Evolutionary conservation across 2,797 vertebrate species (phyloP).

Genomic region (Chromobotia macracanthus): DNA sequence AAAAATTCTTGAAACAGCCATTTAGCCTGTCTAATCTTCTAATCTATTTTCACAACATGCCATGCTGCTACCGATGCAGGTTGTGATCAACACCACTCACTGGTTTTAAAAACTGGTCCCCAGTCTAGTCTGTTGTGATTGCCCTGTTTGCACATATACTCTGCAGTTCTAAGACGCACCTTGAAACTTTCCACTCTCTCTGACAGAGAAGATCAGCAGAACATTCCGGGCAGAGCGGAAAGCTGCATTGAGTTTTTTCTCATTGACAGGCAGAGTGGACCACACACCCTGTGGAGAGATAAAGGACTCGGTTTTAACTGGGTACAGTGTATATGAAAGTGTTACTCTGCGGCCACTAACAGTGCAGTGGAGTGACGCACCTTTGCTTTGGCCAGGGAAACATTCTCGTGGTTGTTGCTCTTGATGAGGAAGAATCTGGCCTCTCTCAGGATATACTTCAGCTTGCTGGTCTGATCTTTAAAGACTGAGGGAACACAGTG

Average conservation of each 20-base stretch:
- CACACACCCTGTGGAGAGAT: slow-evolving; percentile 86
- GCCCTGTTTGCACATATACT: no score
- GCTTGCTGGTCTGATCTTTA: slow-evolving; percentile 90
- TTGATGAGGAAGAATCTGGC: slow-evolving; percentile 98
- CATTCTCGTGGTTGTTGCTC: slow-evolving; percentile 99
- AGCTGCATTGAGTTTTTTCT: slow-evolving; percentile 95
- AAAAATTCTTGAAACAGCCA: no score
- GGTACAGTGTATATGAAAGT: not conserved
- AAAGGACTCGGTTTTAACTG: not conserved
- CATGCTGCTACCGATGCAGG: no score
- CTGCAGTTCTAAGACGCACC: slow-evolving; percentile 81
- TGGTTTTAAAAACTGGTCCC: no score
- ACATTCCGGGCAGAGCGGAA: slow-evolving; percentile 94
- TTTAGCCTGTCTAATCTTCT: no score
- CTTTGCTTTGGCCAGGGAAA: slow-evolving; percentile 98
- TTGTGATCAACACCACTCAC: no score
- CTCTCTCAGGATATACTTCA: slow-evolving; percentile 93
- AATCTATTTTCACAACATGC: no score
- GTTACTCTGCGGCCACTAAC: not conserved
- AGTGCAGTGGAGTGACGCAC: slow-evolving; percentile 65
- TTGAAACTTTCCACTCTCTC: slow-evolving; percentile 98
- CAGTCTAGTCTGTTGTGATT: no score
- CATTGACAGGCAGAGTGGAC: slow-evolving; percentile 97
- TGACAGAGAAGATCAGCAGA: slow-evolving; percentile 94
- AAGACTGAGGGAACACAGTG: not conserved